phyloP scores from a whole-genome alignment of 2,888 invertebrate genomes.

The Polyommatus icarus region DNA sequence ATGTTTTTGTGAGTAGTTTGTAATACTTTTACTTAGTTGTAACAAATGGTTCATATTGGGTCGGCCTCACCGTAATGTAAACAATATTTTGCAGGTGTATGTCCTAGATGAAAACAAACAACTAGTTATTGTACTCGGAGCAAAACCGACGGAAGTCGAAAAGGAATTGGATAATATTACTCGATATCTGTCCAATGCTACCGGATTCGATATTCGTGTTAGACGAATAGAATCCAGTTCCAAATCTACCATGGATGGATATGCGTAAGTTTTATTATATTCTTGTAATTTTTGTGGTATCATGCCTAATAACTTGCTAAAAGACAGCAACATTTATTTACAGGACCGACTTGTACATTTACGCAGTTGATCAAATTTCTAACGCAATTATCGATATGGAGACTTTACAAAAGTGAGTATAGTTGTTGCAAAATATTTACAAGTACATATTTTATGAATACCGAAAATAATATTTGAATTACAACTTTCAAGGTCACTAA shows the following conservation, averaged over 20 bases:
- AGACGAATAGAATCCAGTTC: slow-evolving; percentile 88
- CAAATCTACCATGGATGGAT: slow-evolving; percentile 83
- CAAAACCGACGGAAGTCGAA: slow-evolving; percentile 88
- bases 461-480: neutral
- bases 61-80: neutral
- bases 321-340: slow-evolving; percentile 47
- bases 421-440: neutral
- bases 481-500: slow-evolving; percentile 77
- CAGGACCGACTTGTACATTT: slow-evolving; percentile 92
- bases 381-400: slow-evolving; percentile 92
- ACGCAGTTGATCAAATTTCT: slow-evolving; percentile 90
- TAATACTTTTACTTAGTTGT: neutral
- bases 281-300: neutral
- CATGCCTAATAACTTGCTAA: neutral
- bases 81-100: slow-evolving; percentile 82
- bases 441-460: neutral
- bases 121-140: slow-evolving; percentile 88
- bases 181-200: slow-evolving; percentile 84
- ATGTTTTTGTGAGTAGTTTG: slow-evolving; percentile 88
- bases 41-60: neutral
- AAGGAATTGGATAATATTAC: slow-evolving; percentile 85
- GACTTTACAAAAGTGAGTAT: slow-evolving; percentile 85
- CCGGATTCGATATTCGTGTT: slow-evolving; percentile 89
- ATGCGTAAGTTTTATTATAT: slow-evolving; percentile 80
- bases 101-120: slow-evolving; percentile 90